phyloP scores from a whole-genome alignment of 1,140 invertebrate genomes.

The Drosophila bipectinata region DNA sequence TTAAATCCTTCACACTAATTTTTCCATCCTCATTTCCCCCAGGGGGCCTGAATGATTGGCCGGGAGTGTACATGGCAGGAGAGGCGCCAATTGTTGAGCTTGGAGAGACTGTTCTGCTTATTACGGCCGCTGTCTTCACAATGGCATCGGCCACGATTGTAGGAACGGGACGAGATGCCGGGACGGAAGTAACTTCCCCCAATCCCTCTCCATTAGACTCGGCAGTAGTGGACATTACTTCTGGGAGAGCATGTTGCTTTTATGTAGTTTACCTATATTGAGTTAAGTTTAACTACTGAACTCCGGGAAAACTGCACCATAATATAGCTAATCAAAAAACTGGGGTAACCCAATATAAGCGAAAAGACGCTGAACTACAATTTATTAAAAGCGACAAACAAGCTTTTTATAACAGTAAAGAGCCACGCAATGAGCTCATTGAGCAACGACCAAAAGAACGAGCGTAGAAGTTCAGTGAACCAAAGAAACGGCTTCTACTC shows the following conservation, averaged over 20 bases:
- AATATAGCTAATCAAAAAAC: too few relatives aligned
- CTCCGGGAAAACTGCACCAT: too few relatives aligned
- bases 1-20: conserved; percentile 84
- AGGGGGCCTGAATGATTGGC: conserved; percentile 14
- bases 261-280: conserved; percentile 76
- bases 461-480: too few relatives aligned
- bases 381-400: too few relatives aligned
- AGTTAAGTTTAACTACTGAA: too few relatives aligned
- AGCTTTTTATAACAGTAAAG: too few relatives aligned
- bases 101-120: conserved; percentile 64
- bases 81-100: conserved; percentile 39
- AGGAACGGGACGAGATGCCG: conserved; percentile 10
- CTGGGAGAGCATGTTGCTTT: conserved; percentile 69
- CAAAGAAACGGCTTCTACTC: too few relatives aligned
- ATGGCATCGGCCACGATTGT: conserved; percentile 48
- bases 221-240: conserved; percentile 63
- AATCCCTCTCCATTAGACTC: conserved; percentile 6
- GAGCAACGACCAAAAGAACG: too few relatives aligned
- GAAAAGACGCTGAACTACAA: too few relatives aligned
- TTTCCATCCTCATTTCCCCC: conserved; percentile 38
- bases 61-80: not conserved
- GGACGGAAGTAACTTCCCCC: conserved; percentile 2
- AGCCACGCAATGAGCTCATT: too few relatives aligned
- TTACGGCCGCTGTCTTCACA: conserved; percentile 70
- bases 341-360: too few relatives aligned